A percentile compares a stretch with the other conserved stretches of the same genome.
phyloP scores from a whole-genome alignment of 2,113 vertebrate genomes.

The Microcebus griseorufus region DNA sequence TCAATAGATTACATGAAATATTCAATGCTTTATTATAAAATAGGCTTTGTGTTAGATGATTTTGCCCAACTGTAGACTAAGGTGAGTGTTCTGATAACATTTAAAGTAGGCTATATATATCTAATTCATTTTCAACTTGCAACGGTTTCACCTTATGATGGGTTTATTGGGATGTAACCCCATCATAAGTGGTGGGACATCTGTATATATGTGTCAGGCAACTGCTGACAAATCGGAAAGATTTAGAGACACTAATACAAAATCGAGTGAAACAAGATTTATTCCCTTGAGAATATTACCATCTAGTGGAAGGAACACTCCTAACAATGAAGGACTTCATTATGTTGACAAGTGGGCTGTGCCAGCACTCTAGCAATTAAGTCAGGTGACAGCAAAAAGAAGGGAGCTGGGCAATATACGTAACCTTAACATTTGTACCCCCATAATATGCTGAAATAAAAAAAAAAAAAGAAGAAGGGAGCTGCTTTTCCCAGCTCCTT shows the following conservation, averaged over 20 bases:
- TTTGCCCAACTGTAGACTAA: neutral
- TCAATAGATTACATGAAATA: neutral
- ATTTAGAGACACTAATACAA: neutral
- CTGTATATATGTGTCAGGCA: neutral
- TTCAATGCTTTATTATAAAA: neutral
- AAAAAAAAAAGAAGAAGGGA: no score
- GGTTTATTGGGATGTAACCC: neutral
- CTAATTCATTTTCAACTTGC: neutral
- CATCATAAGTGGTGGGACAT: neutral
- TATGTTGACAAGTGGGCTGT: rapidly evolving
- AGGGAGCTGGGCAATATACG: neutral
- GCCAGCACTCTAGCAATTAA: neutral
- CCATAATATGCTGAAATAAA: no score
- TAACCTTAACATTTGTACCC: no score
- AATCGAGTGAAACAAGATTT: neutral
- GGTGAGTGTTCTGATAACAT: neutral
- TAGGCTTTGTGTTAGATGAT: neutral
- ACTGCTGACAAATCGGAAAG: neutral
- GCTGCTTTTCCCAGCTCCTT: neutral
- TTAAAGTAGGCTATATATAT: neutral
- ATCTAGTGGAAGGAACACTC: conserved; percentile 24
- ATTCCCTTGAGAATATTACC: conserved; percentile 53
- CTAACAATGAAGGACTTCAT: neutral
- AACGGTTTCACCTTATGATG: neutral
- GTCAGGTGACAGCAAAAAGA: neutral